Evolutionary conservation across 2,113 vertebrate species (phyloP), one percentile per base, ranked within the genome.

Genomic region (Podocnemis expansa): DNA sequence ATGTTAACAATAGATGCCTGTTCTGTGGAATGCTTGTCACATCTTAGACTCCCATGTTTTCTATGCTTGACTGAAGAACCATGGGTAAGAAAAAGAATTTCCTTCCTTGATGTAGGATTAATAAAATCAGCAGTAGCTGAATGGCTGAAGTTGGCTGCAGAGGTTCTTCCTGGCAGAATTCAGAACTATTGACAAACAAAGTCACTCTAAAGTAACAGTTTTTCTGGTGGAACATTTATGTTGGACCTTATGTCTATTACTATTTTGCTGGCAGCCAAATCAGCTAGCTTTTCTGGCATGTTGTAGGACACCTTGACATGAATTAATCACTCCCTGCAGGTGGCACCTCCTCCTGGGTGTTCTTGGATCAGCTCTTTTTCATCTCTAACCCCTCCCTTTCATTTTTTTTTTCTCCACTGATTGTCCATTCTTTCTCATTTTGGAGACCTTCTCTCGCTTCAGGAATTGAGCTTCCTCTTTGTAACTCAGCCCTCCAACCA

Each of bases 181-280:
- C 67, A 73, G 38, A 73, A 41, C 19, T 38, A 34, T 0, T 67
- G 14, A 78, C 1, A 90, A 89, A 63, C 63, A 21, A 19, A 82
- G 34, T 82, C 1, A 87, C 45, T 76, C 9, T 38, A 16, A 79
- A 34, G 1, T 70, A 70, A 43, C 21, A 5, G 1, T 76, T 9
- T 56, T 84, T 76, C 79, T 10, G 79, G 1, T 0, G 0, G 9
- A 38, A 1, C 22, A 0, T 2, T 78, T 88, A n/a, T n/a, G n/a
- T n/a, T 54, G 0, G 43, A 88, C 34, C 2, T 45, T 52, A 4
- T 3, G 1, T 81, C 31, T 70, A 88, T 34, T 86, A 49, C 47
- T 0, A 10, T 3, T 78, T 82, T 80, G 86, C 25, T 34, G 58
- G 10, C 47, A 49, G 3, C 80, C 84, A 91, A 73, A 56, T 78